A percentile compares a stretch with the other conserved stretches of the same genome.
Evolutionary conservation across 2,888 invertebrate species (phyloP).

Genomic region (Sarcophaga caerulescens): DNA sequence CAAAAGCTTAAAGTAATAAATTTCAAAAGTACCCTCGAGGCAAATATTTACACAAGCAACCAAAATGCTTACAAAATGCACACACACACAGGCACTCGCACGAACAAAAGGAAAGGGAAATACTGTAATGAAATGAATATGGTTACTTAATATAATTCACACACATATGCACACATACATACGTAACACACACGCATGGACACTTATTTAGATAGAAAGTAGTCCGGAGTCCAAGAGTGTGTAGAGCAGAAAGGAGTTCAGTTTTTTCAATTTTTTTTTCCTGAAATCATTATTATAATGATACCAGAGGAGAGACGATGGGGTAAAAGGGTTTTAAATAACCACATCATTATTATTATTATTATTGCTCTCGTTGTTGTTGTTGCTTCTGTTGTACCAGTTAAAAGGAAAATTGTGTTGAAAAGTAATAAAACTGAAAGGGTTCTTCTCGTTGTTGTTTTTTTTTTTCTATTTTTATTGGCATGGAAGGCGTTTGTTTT

Average conservation of each 20-base stretch:
- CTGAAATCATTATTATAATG: constrained; percentile 54
- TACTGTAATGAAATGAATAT: constrained; percentile 68
- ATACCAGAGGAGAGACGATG: constrained; percentile 16
- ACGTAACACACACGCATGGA: background rate
- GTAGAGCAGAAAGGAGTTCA: background rate
- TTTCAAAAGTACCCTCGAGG: constrained; percentile 78
- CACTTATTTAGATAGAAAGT: background rate
- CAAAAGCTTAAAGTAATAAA: constrained; percentile 75
- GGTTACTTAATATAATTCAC: constrained; percentile 57
- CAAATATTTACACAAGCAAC: constrained; percentile 73
- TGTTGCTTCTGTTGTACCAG: constrained; percentile 46
- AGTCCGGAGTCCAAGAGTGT: background rate
- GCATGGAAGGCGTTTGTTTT: constrained; percentile 36
- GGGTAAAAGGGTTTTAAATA: constrained; percentile 72
- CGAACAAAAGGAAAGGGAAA: constrained; percentile 11
- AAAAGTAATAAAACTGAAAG: constrained; percentile 60
- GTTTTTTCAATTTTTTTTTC: constrained; percentile 20
- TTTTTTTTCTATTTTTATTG: constrained; percentile 24
- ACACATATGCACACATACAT: constrained; percentile 11
- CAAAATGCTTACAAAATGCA: background rate
- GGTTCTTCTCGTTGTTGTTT: constrained; percentile 33
- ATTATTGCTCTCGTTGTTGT: background rate
- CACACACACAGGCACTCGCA: background rate
- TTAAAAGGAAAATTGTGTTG: constrained; percentile 60
- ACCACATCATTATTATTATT: constrained; percentile 59